Evolutionary conservation across 1,140 invertebrate genomes (phyloP), one percentile per base, ranked within the genome.

Genomic region (Solenopsis invicta): DNA sequence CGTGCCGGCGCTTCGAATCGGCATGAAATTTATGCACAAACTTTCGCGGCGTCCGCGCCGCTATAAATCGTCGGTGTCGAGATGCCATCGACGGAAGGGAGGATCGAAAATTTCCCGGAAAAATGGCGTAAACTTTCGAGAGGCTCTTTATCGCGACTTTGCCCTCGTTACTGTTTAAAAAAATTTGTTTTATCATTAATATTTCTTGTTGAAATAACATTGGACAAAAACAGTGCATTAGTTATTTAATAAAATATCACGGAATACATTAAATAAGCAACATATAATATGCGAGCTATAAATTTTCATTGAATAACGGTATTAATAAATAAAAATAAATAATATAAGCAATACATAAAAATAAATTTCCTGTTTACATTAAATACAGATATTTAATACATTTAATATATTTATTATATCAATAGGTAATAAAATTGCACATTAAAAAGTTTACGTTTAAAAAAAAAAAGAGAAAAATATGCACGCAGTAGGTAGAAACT

Each of bases 11-110:
- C 80, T 75, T 84, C 76, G 85, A 89, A 88, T 91, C 86, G 66
- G 77, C 87, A 84, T 89, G 85, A 90, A 91, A 91, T 90, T 91
- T 91, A 92, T 92, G 90, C 91, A 90, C 80, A 90, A 92, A 92
- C 77, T 91, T 92, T 72, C 81, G 69, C 48, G 88, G 67, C 82
- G 69, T 81, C 67, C 69, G 67, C 84, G 81, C 75, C 64, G 72
- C 77, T 77, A 61, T 90, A 88, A 90, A 89, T 90, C 88, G 85
- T 89, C 59, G 34, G 29, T 61, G 66, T 87, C 88, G 24, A 72
- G 85, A 72, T 81, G 87, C 69, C 71, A 75, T 87, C 74, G 72
- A 48, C 69, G 82, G 80, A 61, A 59, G 59, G 41, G 45, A 74
- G 5, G 59, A 75, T 56, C 56, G 77, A 74, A 82, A 82, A 76